A percentile compares a stretch with the other conserved stretches of the same genome.
Evolutionary conservation across 2,888 invertebrate genomes (phyloP).

Genomic region (Agrochola litura): DNA sequence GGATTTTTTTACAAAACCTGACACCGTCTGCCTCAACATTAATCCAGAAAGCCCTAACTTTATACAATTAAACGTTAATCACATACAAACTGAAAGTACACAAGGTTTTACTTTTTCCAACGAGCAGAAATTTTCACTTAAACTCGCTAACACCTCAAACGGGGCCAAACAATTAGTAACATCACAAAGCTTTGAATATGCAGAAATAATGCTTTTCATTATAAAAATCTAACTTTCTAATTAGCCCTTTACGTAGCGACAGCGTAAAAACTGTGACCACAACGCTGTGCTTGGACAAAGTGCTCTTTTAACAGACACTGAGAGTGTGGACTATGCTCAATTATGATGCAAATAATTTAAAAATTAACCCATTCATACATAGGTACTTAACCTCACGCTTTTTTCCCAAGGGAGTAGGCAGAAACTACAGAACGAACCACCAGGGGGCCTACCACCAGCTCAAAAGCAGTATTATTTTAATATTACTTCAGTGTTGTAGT

Average conservation of each 20-base stretch:
- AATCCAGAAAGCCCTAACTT: neutral
- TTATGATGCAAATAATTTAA: neutral
- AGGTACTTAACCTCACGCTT: too few relatives aligned
- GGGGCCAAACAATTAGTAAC: conserved; percentile 60
- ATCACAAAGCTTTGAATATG: conserved; percentile 66
- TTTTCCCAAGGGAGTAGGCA: too few relatives aligned
- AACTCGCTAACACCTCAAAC: conserved; percentile 65
- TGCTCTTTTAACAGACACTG: conserved; percentile 64
- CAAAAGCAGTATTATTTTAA: too few relatives aligned
- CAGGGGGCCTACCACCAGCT: too few relatives aligned
- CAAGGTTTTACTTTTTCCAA: conserved; percentile 30
- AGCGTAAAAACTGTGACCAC: conserved; percentile 75
- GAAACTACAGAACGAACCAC: too few relatives aligned
- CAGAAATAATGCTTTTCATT: conserved; percentile 72
- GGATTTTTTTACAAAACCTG: neutral
- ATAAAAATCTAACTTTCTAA: conserved; percentile 81
- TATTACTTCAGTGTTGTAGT: too few relatives aligned
- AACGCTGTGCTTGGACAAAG: conserved; percentile 73
- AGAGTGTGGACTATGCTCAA: conserved; percentile 56
- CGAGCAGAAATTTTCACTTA: conserved; percentile 42
- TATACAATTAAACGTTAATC: conserved; percentile 47
- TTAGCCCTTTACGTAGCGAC: conserved; percentile 76
- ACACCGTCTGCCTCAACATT: neutral
- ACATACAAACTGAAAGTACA: conserved; percentile 38
- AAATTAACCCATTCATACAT: too few relatives aligned